These are phyloP conservation scores for Heliconius hewitsoni DNA, from an alignment of 1,140 invertebrate species.

Conservation along the genomic window DNA sequence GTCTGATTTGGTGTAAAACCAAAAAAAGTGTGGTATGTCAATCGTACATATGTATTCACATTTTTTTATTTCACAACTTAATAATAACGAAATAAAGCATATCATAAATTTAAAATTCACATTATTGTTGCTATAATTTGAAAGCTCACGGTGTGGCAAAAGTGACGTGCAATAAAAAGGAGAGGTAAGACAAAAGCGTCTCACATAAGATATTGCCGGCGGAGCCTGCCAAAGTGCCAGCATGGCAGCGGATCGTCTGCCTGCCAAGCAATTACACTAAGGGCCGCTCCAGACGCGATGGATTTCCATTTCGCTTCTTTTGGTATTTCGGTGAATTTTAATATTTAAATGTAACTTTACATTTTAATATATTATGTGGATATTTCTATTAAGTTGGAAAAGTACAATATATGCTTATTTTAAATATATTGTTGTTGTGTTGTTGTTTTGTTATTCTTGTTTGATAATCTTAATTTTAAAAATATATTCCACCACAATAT, in stretches of 20 bases:
- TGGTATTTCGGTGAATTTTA: not conserved
- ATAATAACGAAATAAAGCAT: not conserved
- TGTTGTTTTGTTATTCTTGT: too few relatives aligned
- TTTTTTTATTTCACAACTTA: too few relatives aligned
- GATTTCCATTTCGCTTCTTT: constrained; percentile 16
- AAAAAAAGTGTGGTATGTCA: too few relatives aligned
- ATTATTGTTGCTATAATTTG: constrained; percentile 13
- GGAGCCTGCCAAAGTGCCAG: constrained; percentile 37
- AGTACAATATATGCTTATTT: too few relatives aligned
- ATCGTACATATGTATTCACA: too few relatives aligned
- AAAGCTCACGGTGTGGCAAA: not conserved
- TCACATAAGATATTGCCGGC: constrained; percentile 33
- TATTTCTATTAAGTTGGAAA: not conserved
- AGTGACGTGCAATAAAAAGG: constrained; percentile 26
- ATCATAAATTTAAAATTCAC: not conserved
- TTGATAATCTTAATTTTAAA: too few relatives aligned
- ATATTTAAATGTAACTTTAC: not conserved
- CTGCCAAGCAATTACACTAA: constrained; percentile 40
- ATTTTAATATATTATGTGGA: not conserved
- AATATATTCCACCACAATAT: too few relatives aligned
- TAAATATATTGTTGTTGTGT: too few relatives aligned
- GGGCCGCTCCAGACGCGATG: constrained; percentile 26
- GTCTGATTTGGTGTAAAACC: too few relatives aligned
- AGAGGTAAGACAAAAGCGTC: constrained; percentile 37
- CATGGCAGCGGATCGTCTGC: constrained; percentile 16